phyloP scores from a whole-genome alignment of 2,797 vertebrate species.

The Erpetoichthys calabaricus region DNA sequence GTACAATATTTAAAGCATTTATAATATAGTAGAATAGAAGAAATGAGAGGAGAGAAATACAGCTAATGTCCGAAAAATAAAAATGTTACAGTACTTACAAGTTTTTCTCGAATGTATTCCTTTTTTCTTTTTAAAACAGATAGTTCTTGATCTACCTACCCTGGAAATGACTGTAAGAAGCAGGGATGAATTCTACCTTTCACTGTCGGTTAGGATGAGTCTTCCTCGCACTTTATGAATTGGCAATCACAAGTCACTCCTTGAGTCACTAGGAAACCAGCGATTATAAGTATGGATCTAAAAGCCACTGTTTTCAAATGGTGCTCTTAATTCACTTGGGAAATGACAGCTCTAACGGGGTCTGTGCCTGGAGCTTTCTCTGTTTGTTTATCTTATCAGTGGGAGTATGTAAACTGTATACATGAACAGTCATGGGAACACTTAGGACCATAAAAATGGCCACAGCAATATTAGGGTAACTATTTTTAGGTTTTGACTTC shows the following conservation, averaged over 20 bases:
- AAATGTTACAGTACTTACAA: too few relatives aligned
- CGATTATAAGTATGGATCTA: not conserved
- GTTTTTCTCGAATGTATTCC: too few relatives aligned
- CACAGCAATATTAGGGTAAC: too few relatives aligned
- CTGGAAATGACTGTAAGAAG: too few relatives aligned
- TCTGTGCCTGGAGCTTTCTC: not conserved
- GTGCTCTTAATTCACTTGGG: slow-evolving; percentile 4
- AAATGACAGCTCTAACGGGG: not conserved
- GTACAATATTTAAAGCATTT: too few relatives aligned
- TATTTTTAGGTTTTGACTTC: too few relatives aligned
- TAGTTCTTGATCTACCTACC: too few relatives aligned
- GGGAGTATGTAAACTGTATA: slow-evolving; percentile 16
- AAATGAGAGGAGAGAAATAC: too few relatives aligned
- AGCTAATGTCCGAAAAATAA: too few relatives aligned
- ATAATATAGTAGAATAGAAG: too few relatives aligned
- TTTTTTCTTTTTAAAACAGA: too few relatives aligned
- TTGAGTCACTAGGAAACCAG: not conserved
- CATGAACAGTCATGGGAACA: slow-evolving; percentile 17
- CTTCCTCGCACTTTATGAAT: not conserved
- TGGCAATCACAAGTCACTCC: not conserved
- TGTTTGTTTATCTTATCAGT: slow-evolving; percentile 18
- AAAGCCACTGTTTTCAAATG: not conserved
- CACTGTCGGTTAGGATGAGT: not conserved
- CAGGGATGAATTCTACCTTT: too few relatives aligned
- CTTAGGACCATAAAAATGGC: not conserved